Percentiles rank a stretch among this genome's conserved stretches.
Evolutionary conservation across 2,113 vertebrate species (phyloP).

Genomic region (Aphelocoma coerulescens): DNA sequence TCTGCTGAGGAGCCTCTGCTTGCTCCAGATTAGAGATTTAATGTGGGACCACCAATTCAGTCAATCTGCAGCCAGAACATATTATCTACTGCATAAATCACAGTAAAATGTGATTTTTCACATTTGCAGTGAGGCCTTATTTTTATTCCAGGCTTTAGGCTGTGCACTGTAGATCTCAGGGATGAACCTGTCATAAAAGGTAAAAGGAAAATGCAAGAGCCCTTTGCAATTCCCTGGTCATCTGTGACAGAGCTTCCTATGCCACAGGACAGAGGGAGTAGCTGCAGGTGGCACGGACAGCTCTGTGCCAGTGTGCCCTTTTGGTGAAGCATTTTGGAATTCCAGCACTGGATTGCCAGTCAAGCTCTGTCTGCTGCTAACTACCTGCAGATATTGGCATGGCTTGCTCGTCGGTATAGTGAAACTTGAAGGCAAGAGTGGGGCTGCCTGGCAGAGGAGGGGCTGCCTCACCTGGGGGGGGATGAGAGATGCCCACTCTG

Average conservation of each 20-base stretch:
- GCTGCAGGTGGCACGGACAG: neutral
- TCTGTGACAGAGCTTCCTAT: fast-evolving
- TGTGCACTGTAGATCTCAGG: neutral
- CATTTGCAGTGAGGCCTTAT: neutral
- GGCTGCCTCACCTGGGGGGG: fast-evolving
- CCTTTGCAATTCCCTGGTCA: neutral
- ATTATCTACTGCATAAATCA: neutral
- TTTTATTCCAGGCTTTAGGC: neutral
- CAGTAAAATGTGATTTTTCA: neutral
- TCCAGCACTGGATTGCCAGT: neutral
- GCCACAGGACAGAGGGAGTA: neutral
- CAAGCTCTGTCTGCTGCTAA: fast-evolving
- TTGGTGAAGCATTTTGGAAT: neutral
- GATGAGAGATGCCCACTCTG: neutral
- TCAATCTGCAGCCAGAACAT: neutral
- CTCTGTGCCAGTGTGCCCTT: neutral
- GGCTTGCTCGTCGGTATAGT: fast-evolving
- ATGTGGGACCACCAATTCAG: neutral
- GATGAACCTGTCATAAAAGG: neutral
- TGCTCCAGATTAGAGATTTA: neutral
- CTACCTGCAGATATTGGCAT: neutral
- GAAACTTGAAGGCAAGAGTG: neutral
- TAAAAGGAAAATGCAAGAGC: neutral
- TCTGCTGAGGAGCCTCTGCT: neutral
- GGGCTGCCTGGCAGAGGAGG: neutral